Evolutionary conservation across 2,113 vertebrate genomes (phyloP).

Genomic region (Leptosomus discolor): DNA sequence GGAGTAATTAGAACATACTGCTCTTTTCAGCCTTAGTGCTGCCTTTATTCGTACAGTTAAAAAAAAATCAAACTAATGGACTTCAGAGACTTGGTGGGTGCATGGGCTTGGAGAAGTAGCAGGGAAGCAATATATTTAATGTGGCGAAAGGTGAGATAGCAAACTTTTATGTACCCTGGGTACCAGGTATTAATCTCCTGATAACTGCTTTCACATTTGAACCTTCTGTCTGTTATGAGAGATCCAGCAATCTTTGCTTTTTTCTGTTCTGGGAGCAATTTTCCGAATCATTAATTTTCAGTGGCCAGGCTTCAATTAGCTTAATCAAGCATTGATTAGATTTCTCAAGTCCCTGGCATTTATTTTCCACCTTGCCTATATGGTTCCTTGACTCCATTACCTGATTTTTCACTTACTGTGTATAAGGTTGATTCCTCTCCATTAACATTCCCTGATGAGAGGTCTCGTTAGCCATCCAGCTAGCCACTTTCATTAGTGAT

Average conservation of each 20-base stretch:
- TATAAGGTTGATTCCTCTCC: conserved; percentile 57
- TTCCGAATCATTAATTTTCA: conserved; percentile 74
- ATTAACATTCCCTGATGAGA: conserved; percentile 59
- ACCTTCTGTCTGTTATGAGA: conserved; percentile 46
- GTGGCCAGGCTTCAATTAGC: conserved; percentile 69
- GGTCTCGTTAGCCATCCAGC: conserved; percentile 49
- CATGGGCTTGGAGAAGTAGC: background rate
- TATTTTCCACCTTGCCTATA: conserved; percentile 70
- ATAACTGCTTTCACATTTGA: conserved; percentile 63
- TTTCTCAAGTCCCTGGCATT: conserved; percentile 65
- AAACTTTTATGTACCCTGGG: conserved; percentile 33
- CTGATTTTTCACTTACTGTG: conserved; percentile 55
- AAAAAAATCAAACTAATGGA: background rate
- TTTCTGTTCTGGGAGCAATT: conserved; percentile 61
- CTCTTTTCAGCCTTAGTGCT: background rate
- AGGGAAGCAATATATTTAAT: conserved; percentile 13
- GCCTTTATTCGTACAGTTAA: background rate
- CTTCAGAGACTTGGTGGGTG: conserved; percentile 22
- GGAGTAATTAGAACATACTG: conserved; percentile 35
- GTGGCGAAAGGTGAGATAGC: conserved; percentile 7
- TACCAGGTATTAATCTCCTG: conserved; percentile 56
- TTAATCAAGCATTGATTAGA: conserved; percentile 72
- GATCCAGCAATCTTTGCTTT: conserved; percentile 51
- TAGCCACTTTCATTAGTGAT: conserved; percentile 59
- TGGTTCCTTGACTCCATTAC: conserved; percentile 64